Base-by-base conservation (phyloP, 1,140 invertebrate species). In the Drosophila pseudoananassae region DNA sequence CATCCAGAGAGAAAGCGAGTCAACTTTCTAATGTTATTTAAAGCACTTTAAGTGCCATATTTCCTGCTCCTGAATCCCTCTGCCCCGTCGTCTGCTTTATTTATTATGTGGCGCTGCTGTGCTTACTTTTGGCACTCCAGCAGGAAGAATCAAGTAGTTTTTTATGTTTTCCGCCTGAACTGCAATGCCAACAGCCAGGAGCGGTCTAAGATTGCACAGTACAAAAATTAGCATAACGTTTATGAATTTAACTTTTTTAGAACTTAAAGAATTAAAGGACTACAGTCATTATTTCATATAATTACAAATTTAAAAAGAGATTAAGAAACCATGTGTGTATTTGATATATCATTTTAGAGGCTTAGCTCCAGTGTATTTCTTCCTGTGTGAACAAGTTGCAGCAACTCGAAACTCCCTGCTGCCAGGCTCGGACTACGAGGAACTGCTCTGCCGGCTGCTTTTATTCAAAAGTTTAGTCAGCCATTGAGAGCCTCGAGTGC, bases 21-120 rank as follows among this genome's bases (percentile, higher is more conserved):
- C 66, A 87, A 87, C 83, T 87, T 87, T 88, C 82, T 87, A 88
- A 87, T 87, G 82, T 88, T 87, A 88, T 87, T 87, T 87, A 87
- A 87, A 87, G 82, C 84, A 87, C 82, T 87, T 87, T 87, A 87
- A 87, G 82, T 87, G 82, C 71, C 84, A 87, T 88, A 87, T 87
- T 87, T 87, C 83, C 82, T 88, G 75, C 74, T 56, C 14, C 50
- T 53, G 31, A 47, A 17, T 20, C 60, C 40, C 10, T 14, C 7
- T 61, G 36, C 69, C 43, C 33, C 60, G 56, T 17, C n/a, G 79
- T 59, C 68, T 77, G 64, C 74, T 78, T 87, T 85, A 85, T 85
- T 85, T 85, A 85, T 85, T 85, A 85, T 85, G 82, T 85, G 82
- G 65, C 76, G 72, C 66, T 84, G 76, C 80, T 84, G 72, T 78